Evolutionary conservation across 2,113 vertebrate species (phyloP).

Genomic region (Microtus montanus): DNA sequence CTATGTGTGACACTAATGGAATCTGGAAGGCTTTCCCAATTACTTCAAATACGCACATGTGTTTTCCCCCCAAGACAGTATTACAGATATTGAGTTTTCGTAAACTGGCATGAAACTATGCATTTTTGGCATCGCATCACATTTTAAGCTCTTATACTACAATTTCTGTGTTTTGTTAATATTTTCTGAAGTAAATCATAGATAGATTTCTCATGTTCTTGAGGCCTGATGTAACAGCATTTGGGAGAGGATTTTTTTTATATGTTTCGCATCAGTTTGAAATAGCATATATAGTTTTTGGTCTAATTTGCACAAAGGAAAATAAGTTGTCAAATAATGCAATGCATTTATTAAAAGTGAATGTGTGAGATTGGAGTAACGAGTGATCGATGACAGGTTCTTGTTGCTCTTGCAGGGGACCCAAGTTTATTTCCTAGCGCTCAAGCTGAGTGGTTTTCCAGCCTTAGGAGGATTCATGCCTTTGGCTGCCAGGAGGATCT

Average conservation of each 20-base stretch:
- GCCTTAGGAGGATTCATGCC: neutral
- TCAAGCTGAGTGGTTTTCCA: neutral
- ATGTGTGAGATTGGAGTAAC: constrained; percentile 57
- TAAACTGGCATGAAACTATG: constrained; percentile 79
- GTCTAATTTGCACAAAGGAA: constrained; percentile 77
- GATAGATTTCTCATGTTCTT: constrained; percentile 81
- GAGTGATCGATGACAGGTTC: neutral
- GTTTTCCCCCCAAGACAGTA: constrained; percentile 64
- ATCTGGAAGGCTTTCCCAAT: constrained; percentile 66
- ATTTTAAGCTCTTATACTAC: constrained; percentile 84
- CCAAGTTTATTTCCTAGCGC: neutral
- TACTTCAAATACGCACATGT: constrained; percentile 72
- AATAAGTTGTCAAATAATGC: constrained; percentile 82
- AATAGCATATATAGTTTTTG: constrained; percentile 76
- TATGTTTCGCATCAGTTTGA: constrained; percentile 81
- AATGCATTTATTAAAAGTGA: constrained; percentile 84
- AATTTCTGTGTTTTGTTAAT: constrained; percentile 73
- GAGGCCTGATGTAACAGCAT: constrained; percentile 75
- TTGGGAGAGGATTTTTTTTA: constrained; percentile 79
- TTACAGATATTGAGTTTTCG: constrained; percentile 79
- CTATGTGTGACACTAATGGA: constrained; percentile 72
- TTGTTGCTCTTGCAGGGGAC: neutral
- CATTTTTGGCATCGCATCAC: constrained; percentile 74
- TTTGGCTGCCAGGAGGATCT: neutral
- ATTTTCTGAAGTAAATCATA: constrained; percentile 84